Percentiles rank a stretch among this genome's conserved stretches.
These are phyloP conservation scores for Aulostomus chinensis DNA, from an alignment of 2,797 vertebrate species.

Conservation along the genomic window DNA sequence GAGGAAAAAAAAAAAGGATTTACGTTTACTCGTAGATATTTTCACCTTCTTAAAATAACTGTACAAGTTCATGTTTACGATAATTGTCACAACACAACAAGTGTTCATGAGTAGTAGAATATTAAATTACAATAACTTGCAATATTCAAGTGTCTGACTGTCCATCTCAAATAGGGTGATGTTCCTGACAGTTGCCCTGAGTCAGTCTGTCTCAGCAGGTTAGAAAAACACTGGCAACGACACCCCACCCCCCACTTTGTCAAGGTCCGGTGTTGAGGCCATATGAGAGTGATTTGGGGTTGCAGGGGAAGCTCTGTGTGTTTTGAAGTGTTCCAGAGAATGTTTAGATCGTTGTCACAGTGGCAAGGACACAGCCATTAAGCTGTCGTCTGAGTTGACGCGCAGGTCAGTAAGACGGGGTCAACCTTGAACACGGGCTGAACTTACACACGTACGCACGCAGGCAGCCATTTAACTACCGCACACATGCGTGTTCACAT, in stretches of 20 bases:
- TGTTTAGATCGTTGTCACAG: conserved; percentile 78
- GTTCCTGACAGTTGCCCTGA: no score
- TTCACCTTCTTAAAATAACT: no score
- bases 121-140: no score
- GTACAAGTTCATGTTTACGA: no score
- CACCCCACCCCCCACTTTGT: conserved; percentile 9
- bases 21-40: no score
- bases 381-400: conserved; percentile 66
- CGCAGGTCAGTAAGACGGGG: conserved; percentile 52
- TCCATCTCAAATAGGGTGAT: no score
- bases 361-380: conserved; percentile 77
- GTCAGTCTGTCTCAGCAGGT: background rate
- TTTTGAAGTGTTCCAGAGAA: conserved; percentile 64
- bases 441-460: conserved; percentile 34
- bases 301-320: conserved; percentile 50
- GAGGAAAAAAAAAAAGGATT: no score
- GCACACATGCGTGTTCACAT: background rate
- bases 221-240: background rate
- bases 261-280: conserved; percentile 34
- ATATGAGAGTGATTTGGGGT: conserved; percentile 80
- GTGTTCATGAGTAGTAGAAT: no score
- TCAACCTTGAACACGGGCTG: conserved; percentile 27
- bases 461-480: conserved; percentile 13
- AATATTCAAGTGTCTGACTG: no score
- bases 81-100: no score